These are phyloP conservation scores for Venturia canescens DNA, from an alignment of 1,140 invertebrate species.

Conservation along the genomic window DNA sequence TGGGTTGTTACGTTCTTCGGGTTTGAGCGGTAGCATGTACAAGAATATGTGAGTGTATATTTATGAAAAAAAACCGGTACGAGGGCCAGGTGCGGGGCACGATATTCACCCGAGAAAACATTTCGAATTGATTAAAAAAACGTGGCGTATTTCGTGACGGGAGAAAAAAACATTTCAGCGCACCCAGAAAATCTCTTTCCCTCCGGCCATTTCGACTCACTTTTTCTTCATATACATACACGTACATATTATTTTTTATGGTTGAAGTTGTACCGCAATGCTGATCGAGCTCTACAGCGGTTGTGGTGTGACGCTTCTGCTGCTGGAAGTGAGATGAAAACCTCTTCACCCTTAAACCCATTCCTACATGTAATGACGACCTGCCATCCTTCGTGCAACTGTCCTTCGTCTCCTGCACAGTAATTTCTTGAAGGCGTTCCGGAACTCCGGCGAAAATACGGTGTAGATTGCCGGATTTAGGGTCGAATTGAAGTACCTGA, in stretches of 20 bases:
- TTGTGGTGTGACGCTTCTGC: not conserved
- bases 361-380: slow-evolving; percentile 71
- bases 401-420: slow-evolving; percentile 74
- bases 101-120: no score
- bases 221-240: no score
- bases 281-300: not conserved
- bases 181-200: no score
- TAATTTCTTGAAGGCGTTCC: slow-evolving; percentile 90
- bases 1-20: no score
- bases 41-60: no score
- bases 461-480: slow-evolving; percentile 94
- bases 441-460: slow-evolving; percentile 92
- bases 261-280: not conserved
- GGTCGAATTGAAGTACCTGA: slow-evolving; percentile 91
- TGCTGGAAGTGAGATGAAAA: not conserved
- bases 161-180: no score
- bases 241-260: not conserved
- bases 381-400: slow-evolving; percentile 64
- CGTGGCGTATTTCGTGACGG: no score
- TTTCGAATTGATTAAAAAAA: no score
- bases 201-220: no score
- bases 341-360: slow-evolving; percentile 62
- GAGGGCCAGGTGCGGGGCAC: no score
- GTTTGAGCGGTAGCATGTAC: no score
- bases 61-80: no score